Evolutionary conservation across 2,888 invertebrate species (phyloP).

Genomic region (Cylindroiulus punctatus): DNA sequence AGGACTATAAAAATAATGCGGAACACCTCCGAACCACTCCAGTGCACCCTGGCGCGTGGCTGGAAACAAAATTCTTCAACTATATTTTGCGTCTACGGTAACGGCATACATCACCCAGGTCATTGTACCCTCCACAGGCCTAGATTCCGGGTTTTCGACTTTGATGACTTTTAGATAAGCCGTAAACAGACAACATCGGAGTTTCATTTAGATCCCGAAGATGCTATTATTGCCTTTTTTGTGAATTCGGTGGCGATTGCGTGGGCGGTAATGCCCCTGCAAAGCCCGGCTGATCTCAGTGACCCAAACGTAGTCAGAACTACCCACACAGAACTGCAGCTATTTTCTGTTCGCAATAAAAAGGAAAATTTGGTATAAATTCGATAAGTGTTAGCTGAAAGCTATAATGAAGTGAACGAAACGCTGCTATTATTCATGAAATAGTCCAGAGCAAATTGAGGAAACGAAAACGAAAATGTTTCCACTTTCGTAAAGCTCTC

Average conservation of each 20-base stretch:
- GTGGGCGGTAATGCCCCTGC: background rate
- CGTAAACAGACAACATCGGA: conserved; percentile 19
- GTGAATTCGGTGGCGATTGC: background rate
- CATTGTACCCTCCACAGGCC: conserved; percentile 17
- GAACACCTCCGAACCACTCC: conserved; percentile 12
- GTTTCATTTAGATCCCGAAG: conserved; percentile 9
- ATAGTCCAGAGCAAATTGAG: background rate
- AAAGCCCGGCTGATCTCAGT: background rate
- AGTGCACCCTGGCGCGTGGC: background rate
- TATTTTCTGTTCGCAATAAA: background rate
- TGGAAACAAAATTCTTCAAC: conserved; percentile 8
- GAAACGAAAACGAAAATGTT: no score
- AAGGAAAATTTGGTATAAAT: background rate
- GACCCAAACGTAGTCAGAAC: background rate
- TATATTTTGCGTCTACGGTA: conserved; percentile 16
- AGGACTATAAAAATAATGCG: conserved; percentile 2
- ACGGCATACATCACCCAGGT: background rate
- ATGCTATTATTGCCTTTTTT: conserved; percentile 22
- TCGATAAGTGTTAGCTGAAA: background rate
- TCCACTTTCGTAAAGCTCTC: no score
- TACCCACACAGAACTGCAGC: conserved; percentile 32
- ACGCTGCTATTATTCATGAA: background rate
- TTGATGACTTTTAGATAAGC: conserved; percentile 32
- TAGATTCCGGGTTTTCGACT: conserved; percentile 32
- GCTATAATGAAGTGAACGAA: background rate